Base-by-base conservation (phyloP, 2,797 vertebrate species). In the Eutrigla gurnardus region DNA sequence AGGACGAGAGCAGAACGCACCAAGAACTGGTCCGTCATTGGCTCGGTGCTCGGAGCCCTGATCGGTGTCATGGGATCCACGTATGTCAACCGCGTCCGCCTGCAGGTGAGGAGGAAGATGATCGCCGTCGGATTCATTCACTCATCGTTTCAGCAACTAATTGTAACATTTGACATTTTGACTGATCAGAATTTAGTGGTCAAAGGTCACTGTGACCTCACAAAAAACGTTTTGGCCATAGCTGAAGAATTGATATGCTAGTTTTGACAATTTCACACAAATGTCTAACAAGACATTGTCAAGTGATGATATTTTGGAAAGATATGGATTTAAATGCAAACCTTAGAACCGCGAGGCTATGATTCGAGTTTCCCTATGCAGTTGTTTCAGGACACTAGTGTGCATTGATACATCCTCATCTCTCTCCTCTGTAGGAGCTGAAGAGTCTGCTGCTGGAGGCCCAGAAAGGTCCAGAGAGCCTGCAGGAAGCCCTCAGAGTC, bases 21-120 rank as follows among this genome's bases (percentile, higher is more conserved):
- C 3, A 99, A 99, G 92, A 99, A 99, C 93, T 99, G 98, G 98
- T 99, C 98, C 36, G 68, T 99, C 81, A 95, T 99, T 0, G 98
- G 98, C 52, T 99, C 98, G 0, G 94, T 99, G 12, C 91, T 98
- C 7, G 98, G 98, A 3, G 96, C 98, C 5, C 47, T 99, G 78
- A 98, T 99, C 2, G 98, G 98, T 2, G 97, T 99, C 83, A 95
- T 98, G 88, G 98, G 98, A 18, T 99, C 98, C 0, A 98, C 98
- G 0, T 99, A 99, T 0, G 65, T 99, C 78, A 99, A 99, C 89
- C 95, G 97, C 0, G 96, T 99, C 4, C 95, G 98, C 45, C 93
- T 99, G 62, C 93, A 92, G 92, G 93, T 93, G 72, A 87, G 63
- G 13, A 18, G 6, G 2, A 0, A 0, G 10, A 36, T 36, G 32